phyloP scores from a whole-genome alignment of 37 sponge, comb jelly and placozoan species.

The Ianthella basta region DNA sequence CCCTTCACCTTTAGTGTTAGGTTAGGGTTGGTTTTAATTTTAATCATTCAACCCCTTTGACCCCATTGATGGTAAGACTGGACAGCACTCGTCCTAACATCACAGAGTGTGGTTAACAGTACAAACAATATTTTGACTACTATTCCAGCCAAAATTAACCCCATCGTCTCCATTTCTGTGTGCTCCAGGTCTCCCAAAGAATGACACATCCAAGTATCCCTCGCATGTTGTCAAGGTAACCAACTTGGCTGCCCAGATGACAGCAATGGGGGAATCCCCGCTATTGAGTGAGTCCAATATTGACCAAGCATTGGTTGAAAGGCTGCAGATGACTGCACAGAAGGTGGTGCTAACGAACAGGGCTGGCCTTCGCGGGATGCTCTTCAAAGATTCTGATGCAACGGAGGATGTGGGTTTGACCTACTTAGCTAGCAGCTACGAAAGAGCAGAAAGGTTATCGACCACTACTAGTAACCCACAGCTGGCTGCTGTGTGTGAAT shows the following conservation, averaged over 20 bases:
- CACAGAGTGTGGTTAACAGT: no score
- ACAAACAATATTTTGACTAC: no score
- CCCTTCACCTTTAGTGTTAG: no score
- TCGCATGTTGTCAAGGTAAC: not conserved
- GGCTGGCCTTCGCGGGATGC: not conserved
- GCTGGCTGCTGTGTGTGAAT: not conserved
- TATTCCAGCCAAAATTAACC: no score
- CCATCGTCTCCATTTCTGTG: not conserved
- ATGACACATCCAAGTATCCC: not conserved
- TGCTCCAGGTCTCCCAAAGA: not conserved
- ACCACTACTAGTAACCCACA: not conserved
- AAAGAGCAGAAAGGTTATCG: not conserved
- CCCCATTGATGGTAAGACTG: no score
- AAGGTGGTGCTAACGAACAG: not conserved
- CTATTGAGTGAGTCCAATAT: not conserved
- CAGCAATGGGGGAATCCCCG: not conserved
- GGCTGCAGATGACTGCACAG: constrained; percentile 26
- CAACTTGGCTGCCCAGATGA: not conserved
- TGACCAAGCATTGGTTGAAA: constrained; percentile 48
- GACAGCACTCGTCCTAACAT: no score
- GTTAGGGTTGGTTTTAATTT: no score
- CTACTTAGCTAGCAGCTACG: not conserved
- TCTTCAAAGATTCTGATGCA: not conserved
- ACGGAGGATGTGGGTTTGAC: not conserved
- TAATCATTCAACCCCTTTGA: no score